A percentile compares a stretch with the other conserved stretches of the same genome.
These are phyloP conservation scores for Anguilla megastoma DNA, from an alignment of 2,797 vertebrate species.

Conservation along the genomic window DNA sequence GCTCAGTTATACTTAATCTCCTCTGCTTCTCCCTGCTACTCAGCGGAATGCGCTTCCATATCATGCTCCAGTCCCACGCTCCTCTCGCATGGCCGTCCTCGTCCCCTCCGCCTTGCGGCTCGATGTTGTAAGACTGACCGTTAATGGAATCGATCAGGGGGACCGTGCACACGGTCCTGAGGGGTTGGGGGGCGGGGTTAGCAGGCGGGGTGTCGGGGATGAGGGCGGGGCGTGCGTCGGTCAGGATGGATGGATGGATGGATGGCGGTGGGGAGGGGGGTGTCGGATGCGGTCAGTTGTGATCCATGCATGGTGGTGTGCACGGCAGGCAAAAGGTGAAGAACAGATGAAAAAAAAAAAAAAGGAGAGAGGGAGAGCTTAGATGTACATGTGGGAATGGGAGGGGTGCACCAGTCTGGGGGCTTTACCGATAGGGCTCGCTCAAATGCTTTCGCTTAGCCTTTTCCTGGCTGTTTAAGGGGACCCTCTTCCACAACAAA, in stretches of 20 bases:
- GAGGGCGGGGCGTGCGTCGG: slow-evolving; percentile 24
- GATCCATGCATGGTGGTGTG: slow-evolving; percentile 38
- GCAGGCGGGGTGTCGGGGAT: slow-evolving; percentile 42
- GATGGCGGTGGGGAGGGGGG: slow-evolving; percentile 16
- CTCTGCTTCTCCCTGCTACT: slow-evolving; percentile 83
- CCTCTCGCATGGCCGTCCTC: slow-evolving; percentile 94
- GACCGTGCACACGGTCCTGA: slow-evolving; percentile 96
- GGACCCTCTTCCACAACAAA: slow-evolving; percentile 96
- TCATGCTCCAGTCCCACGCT: slow-evolving; percentile 99
- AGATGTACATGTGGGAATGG: slow-evolving; percentile 62
- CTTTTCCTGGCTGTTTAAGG: slow-evolving; percentile 92
- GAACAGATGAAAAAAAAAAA: slow-evolving; percentile 47
- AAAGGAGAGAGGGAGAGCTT: slow-evolving; percentile 64
- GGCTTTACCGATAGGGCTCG: slow-evolving; percentile 93
- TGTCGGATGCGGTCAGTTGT: background rate
- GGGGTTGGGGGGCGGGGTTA: slow-evolving; percentile 51
- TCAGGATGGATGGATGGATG: slow-evolving; percentile 23
- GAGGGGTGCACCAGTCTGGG: slow-evolving; percentile 42
- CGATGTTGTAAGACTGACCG: slow-evolving; percentile 84
- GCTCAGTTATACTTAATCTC: slow-evolving; percentile 92
- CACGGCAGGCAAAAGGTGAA: slow-evolving; percentile 30
- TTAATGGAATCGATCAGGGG: slow-evolving; percentile 97
- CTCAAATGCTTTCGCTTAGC: slow-evolving; percentile 90
- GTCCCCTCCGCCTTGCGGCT: slow-evolving; percentile 95
- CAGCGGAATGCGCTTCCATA: slow-evolving; percentile 98